Evolutionary conservation across 2,113 vertebrate genomes (phyloP), one percentile per base, ranked within the genome.

Genomic region (Chamaea fasciata): DNA sequence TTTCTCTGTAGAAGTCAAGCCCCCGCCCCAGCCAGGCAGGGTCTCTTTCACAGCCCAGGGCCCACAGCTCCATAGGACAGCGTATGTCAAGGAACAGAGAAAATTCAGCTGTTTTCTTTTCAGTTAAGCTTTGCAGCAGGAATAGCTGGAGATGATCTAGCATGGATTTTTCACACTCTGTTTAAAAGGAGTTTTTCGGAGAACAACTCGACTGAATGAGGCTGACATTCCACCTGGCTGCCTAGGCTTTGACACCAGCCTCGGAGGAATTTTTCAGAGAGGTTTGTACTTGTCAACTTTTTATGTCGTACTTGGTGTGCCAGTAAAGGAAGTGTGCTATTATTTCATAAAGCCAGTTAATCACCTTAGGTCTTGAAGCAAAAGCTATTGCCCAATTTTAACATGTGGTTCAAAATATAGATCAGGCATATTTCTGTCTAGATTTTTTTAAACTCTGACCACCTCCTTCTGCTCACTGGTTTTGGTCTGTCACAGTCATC

Each of bases 391-490:
- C 7, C 41, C n/a, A 56, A 7, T 64, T 91, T 76, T 35, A 69
- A 70, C 0, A 0, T 44, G 47, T 17, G 15, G 59, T 39, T 59
- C 67, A 64, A 80, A 64, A 28, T 0, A 0, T 24, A 77, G n/a
- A 73, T 68, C 27, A 42, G 42, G 19, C 23, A n/a, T 33, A 15
- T 4, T 80, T 90, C 74, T 70, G 33, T 50, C 33, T 27, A 53
- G 13, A 31, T 41, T 55, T 37, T 89, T 77, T 80, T 11, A 0
- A 73, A 70, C 49, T 39, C 27, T 67, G 31, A 74, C 16, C 3
- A 4, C 57, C 10, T 78, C 52, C 49, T 50, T 70, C 62, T 74
- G 23, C 46, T 70, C 64, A 80, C 9, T 50, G n/a, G 5, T 50
- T 94, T 62, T 57, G 49, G 18, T 42, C 33, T 89, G 17, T 41